Conservation (phyloP, 2,797 vertebrate species). For the Mustela erminea region DNA sequence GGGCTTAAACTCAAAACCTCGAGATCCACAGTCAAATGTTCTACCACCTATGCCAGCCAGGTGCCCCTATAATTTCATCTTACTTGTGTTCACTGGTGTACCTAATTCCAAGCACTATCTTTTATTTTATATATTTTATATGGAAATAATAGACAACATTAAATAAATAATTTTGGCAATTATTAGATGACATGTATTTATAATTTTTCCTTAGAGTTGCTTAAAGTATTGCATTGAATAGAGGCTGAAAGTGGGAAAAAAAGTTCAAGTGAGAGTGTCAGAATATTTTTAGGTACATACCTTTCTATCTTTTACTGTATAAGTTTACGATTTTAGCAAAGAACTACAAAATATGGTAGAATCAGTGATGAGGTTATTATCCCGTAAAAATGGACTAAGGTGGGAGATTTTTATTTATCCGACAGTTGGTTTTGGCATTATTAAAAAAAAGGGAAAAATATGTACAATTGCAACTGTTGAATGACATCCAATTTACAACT, state of each 20-base stretch:
- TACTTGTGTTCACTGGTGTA: neutral
- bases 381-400: neutral
- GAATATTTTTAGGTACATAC: constrained; percentile 19
- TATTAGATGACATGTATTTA: neutral
- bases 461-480: constrained; percentile 4
- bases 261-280: neutral
- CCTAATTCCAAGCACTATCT: neutral
- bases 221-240: neutral
- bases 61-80: neutral
- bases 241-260: neutral
- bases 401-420: constrained; percentile 1
- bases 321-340: constrained; percentile 38
- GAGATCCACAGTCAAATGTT: neutral
- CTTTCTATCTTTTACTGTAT: neutral
- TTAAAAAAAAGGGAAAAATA: neutral
- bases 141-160: neutral
- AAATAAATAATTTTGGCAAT: neutral
- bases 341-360: neutral
- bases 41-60: neutral
- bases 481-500: neutral
- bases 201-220: neutral
- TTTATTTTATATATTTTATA: neutral
- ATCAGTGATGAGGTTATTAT: neutral
- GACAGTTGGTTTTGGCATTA: neutral
- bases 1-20: neutral